phyloP scores from a whole-genome alignment of 1,140 invertebrate species.

The Oscheius sp. region DNA sequence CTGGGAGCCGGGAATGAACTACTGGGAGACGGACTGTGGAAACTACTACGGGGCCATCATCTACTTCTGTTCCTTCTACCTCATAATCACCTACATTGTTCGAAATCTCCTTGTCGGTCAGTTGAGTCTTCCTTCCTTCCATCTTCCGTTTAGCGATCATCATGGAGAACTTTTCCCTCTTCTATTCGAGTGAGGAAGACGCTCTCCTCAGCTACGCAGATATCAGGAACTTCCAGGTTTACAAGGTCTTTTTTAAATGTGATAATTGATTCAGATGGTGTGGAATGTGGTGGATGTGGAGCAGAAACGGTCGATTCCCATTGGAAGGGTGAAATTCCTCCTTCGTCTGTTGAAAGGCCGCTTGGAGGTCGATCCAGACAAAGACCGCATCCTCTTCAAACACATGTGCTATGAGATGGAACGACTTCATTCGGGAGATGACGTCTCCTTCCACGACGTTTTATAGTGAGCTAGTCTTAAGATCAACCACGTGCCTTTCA shows the following conservation, averaged over 20 bases:
- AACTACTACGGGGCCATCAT: slow-evolving; percentile 77
- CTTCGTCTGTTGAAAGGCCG: slow-evolving; percentile 72
- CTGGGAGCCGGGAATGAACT: slow-evolving; percentile 80
- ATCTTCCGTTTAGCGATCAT: slow-evolving; percentile 81
- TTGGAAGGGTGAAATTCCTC: slow-evolving; percentile 73
- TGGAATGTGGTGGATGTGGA: slow-evolving; percentile 99
- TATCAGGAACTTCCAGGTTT: slow-evolving; percentile 88
- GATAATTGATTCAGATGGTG: slow-evolving; percentile 69
- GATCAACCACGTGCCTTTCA: slow-evolving; percentile 61
- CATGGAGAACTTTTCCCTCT: slow-evolving; percentile 99
- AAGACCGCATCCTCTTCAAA: slow-evolving; percentile 92
- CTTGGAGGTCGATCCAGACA: slow-evolving; percentile 94
- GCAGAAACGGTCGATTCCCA: slow-evolving; percentile 89
- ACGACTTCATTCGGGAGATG: slow-evolving; percentile 93
- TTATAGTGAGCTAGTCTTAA: slow-evolving; percentile 73
- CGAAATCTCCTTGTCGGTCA: slow-evolving; percentile 93
- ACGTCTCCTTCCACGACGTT: slow-evolving; percentile 99
- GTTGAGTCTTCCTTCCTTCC: slow-evolving; percentile 57
- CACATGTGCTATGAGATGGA: slow-evolving; percentile 99
- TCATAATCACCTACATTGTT: slow-evolving; percentile 99
- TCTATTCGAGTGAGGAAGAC: slow-evolving; percentile 99
- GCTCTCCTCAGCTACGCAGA: slow-evolving; percentile 86
- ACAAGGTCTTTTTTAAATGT: neutral
- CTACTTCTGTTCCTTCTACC: slow-evolving; percentile 99
- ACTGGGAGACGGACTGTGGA: slow-evolving; percentile 97